Percentiles rank a stretch among this genome's conserved stretches.
Evolutionary conservation across 2,113 vertebrate genomes (phyloP).

Genomic region (Vidua chalybeata): DNA sequence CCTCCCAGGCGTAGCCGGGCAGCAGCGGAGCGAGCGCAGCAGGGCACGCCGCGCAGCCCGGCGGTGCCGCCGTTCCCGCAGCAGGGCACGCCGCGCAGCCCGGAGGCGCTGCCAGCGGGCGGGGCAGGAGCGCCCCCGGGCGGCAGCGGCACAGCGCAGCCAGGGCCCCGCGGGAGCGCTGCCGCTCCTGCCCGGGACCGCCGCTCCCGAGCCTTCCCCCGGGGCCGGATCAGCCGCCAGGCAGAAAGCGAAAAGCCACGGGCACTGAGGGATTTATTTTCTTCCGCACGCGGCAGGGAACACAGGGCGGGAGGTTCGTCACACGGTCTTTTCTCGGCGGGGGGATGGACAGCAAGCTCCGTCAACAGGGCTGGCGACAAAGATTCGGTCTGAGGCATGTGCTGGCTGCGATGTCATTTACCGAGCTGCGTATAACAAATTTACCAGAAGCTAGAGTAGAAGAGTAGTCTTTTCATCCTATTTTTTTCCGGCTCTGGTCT

Average conservation of each 20-base stretch:
- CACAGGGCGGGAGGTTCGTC: not conserved
- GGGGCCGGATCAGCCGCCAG: rapidly evolving
- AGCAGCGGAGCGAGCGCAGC: not conserved
- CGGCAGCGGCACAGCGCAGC: not conserved
- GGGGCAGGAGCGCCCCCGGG: not conserved
- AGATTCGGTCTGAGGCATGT: no score
- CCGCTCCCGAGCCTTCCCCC: not conserved
- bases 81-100: no score
- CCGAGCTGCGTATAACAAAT: not conserved
- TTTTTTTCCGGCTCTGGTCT: not conserved
- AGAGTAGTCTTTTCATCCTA: not conserved
- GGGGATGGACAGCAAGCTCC: not conserved
- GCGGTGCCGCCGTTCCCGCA: not conserved
- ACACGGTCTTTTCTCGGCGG: not conserved
- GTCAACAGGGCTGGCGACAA: not conserved
- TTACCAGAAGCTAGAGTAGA: not conserved
- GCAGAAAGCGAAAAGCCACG: rapidly evolving
- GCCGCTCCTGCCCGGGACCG: not conserved
- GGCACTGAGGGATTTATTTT: rapidly evolving
- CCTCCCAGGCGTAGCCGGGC: rapidly evolving
- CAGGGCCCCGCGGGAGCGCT: not conserved
- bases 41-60: rapidly evolving
- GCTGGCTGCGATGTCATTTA: not conserved
- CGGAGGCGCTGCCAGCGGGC: not conserved
- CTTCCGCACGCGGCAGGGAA: not conserved